phyloP scores from a whole-genome alignment of 2,888 invertebrate species.

The Priocnemis perturbator region DNA sequence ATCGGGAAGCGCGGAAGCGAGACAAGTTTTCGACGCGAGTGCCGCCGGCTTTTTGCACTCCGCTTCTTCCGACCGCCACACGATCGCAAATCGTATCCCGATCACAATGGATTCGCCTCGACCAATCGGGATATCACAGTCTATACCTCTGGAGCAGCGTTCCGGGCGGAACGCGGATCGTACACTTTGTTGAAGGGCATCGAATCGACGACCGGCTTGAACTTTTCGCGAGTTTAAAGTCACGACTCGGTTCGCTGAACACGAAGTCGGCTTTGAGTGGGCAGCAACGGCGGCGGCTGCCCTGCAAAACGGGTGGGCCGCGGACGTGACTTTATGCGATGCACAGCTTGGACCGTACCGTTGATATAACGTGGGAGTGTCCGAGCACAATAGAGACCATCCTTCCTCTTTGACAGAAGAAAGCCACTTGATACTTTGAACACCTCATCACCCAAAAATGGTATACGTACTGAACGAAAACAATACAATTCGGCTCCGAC shows the following conservation, averaged over 20 bases:
- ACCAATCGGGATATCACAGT: neutral
- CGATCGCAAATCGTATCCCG: neutral
- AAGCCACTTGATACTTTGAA: slow-evolving; percentile 25
- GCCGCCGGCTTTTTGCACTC: no score
- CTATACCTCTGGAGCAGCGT: neutral
- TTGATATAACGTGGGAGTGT: slow-evolving; percentile 58
- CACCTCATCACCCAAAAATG: slow-evolving; percentile 14
- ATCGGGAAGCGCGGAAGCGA: no score
- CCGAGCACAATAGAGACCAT: slow-evolving; percentile 54
- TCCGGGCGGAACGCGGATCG: slow-evolving; percentile 18
- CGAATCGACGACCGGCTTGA: slow-evolving; percentile 42
- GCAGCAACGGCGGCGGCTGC: slow-evolving; percentile 34
- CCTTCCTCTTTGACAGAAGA: slow-evolving; percentile 17
- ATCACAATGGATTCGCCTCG: neutral
- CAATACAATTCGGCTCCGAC: no score
- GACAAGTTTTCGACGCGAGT: no score
- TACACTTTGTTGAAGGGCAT: slow-evolving; percentile 23
- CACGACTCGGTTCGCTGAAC: slow-evolving; percentile 58
- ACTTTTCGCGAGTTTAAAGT: slow-evolving; percentile 55
- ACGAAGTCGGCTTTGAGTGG: slow-evolving; percentile 52
- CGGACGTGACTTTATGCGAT: slow-evolving; percentile 61
- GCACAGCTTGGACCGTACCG: slow-evolving; percentile 34
- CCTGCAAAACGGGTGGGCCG: slow-evolving; percentile 44
- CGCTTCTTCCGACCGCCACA: no score
- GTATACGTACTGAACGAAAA: slow-evolving; percentile 5